Percentiles rank a stretch among this genome's conserved stretches.
Evolutionary conservation across 2,888 invertebrate genomes (phyloP).

Genomic region (Eurois occulta): DNA sequence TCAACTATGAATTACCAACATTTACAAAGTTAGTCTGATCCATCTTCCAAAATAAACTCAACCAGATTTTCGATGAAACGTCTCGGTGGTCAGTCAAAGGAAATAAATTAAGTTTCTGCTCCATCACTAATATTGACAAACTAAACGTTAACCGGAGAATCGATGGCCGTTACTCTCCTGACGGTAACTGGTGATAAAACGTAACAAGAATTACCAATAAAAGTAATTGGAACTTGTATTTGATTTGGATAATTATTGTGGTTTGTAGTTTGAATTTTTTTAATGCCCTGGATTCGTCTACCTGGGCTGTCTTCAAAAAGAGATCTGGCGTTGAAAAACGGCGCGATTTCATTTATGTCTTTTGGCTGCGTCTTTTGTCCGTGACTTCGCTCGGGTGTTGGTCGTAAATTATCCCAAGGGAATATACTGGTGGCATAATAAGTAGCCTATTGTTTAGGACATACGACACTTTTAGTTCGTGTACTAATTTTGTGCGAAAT

Average conservation of each 20-base stretch:
- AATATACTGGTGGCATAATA: too few relatives aligned
- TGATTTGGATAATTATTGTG: not conserved
- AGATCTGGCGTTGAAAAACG: not conserved
- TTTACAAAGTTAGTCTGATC: not conserved
- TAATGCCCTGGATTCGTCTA: too few relatives aligned
- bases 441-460: too few relatives aligned
- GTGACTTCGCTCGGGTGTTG: too few relatives aligned
- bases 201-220: not conserved
- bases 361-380: not conserved
- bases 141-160: conserved; percentile 20
- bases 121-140: conserved; percentile 38
- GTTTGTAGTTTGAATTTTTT: not conserved
- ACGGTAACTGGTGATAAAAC: not conserved
- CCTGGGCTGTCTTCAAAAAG: not conserved
- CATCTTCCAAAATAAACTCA: not conserved
- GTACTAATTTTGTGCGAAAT: too few relatives aligned
- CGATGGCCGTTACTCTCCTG: conserved; percentile 9
- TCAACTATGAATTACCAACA: not conserved
- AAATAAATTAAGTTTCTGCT: conserved; percentile 30
- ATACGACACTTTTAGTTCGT: too few relatives aligned
- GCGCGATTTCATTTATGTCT: not conserved
- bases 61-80: not conserved
- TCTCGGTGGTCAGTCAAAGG: conserved; percentile 19
- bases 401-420: too few relatives aligned
- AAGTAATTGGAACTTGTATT: conserved; percentile 8